Conservation (phyloP, 2,888 invertebrate genomes). For the Dromius quadrimaculatus region DNA sequence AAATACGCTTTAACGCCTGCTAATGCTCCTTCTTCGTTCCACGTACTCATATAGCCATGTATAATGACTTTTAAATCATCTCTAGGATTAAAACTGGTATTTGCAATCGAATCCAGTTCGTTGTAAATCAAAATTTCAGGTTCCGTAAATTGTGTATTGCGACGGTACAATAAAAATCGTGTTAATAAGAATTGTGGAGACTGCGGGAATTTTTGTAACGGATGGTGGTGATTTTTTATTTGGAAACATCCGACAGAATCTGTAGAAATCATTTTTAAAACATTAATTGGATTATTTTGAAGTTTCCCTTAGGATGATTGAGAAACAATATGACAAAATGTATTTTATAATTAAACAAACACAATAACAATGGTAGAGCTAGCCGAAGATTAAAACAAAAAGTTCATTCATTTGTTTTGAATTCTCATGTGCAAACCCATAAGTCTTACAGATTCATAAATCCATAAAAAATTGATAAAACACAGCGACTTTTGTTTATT, state of each 20-base stretch:
- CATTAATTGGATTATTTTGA: not conserved
- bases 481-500: too few species aligned
- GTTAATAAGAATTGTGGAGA: conserved; percentile 69
- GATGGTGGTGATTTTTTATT: conserved; percentile 67
- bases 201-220: conserved; percentile 70
- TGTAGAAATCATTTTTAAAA: conserved; percentile 59
- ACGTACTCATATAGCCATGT: conserved; percentile 72
- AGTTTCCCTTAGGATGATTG: too few species aligned
- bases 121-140: conserved; percentile 67
- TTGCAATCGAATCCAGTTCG: conserved; percentile 66
- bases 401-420: too few species aligned
- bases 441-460: too few species aligned
- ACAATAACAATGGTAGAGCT: too few species aligned
- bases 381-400: too few species aligned
- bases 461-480: too few species aligned
- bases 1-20: conserved; percentile 67
- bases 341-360: too few species aligned
- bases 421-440: too few species aligned
- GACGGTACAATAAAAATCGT: conserved; percentile 69
- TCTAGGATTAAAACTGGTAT: conserved; percentile 66
- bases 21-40: conserved; percentile 67
- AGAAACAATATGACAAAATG: too few species aligned
- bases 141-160: conserved; percentile 62
- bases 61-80: conserved; percentile 69
- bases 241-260: conserved; percentile 72